Conservation (phyloP, 2,888 invertebrate genomes). For the Mythimna ferrago region DNA sequence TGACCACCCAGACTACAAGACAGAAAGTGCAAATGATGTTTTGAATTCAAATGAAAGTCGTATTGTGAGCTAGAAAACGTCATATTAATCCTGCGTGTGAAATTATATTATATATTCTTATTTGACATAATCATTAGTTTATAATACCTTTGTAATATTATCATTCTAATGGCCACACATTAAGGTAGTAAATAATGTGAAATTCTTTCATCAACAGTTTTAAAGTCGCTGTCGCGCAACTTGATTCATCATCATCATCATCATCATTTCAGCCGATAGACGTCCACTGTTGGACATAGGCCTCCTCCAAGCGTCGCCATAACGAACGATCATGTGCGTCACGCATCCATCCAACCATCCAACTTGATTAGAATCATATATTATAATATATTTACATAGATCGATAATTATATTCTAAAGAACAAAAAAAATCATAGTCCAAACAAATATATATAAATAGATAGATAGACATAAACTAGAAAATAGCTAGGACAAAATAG, state of each 20-base stretch:
- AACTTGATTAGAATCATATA: neutral
- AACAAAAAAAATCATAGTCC: no score
- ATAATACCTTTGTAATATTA: constrained; percentile 33
- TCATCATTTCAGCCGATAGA: no score
- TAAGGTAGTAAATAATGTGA: constrained; percentile 6
- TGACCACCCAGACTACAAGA: constrained; percentile 70
- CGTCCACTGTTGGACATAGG: no score
- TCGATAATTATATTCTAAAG: no score
- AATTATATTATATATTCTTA: neutral
- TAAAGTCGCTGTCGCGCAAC: neutral
- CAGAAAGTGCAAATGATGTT: constrained; percentile 60
- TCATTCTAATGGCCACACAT: constrained; percentile 4
- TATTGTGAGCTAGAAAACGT: constrained; percentile 2
- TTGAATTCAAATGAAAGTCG: constrained; percentile 37
- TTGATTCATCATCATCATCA: no score
- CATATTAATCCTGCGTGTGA: constrained; percentile 15
- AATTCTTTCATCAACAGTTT: constrained; percentile 2
- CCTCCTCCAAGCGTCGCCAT: no score
- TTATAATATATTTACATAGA: no score
- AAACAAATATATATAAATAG: no score
- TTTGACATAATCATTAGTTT: constrained; percentile 23
- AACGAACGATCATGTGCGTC: no score
- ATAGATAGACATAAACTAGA: no score
- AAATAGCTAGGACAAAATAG: no score
- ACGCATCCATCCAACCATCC: no score